phyloP scores from a whole-genome alignment of 2,888 invertebrate species.

The Volucella zonaria region DNA sequence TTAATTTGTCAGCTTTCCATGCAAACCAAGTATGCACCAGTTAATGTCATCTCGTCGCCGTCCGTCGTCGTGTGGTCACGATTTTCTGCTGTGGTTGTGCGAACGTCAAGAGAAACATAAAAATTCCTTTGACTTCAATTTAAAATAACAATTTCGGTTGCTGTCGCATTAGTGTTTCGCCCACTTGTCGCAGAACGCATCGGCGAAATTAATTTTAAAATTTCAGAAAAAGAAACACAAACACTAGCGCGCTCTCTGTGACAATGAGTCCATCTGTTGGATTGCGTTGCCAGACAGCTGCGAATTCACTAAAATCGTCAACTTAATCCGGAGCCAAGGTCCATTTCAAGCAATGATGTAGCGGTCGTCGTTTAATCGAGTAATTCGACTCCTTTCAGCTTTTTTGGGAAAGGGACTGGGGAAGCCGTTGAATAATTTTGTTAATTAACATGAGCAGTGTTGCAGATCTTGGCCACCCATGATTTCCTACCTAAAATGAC shows the following conservation, averaged over 20 bases:
- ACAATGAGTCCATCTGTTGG: slow-evolving; percentile 36
- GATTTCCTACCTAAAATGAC: background rate
- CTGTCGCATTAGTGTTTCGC: slow-evolving; percentile 31
- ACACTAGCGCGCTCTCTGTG: background rate
- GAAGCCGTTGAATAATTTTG: background rate
- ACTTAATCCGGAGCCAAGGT: slow-evolving; percentile 28
- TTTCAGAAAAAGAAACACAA: background rate
- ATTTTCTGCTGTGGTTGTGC: slow-evolving; percentile 11
- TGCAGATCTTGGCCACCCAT: slow-evolving; percentile 24
- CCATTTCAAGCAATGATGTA: background rate
- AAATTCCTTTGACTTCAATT: slow-evolving; percentile 46
- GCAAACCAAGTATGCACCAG: no score
- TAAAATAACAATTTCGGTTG: slow-evolving; percentile 52
- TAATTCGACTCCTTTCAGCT: no score
- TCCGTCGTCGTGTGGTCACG: slow-evolving; percentile 39
- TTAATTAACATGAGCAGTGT: background rate
- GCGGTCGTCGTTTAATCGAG: no score
- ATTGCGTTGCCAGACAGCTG: background rate
- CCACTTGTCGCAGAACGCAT: background rate
- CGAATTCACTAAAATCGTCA: background rate
- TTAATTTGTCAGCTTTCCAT: no score
- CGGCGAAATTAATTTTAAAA: slow-evolving; percentile 2
- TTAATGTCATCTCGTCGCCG: no score
- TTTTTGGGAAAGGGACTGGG: background rate
- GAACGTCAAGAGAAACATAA: slow-evolving; percentile 4